These are phyloP conservation scores for Epistrophe grossulariae DNA, from an alignment of 2,888 invertebrate species.

Conservation along the genomic window DNA sequence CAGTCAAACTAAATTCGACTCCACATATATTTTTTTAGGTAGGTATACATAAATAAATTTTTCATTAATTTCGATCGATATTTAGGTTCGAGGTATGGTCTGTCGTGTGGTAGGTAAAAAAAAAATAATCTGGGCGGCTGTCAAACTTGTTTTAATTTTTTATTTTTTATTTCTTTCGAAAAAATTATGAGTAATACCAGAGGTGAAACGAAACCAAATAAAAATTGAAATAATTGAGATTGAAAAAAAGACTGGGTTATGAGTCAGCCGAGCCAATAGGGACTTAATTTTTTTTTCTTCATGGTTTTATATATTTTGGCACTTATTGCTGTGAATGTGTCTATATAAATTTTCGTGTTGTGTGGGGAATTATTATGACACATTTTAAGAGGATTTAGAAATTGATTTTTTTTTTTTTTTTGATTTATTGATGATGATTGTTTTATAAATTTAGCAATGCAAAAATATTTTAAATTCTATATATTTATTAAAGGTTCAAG, in stretches of 20 bases:
- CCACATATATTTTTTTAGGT: not conserved
- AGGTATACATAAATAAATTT: conserved; percentile 23
- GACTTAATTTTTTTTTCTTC: conserved; percentile 1
- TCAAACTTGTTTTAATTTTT: conserved; percentile 65
- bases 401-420: conserved; percentile 21
- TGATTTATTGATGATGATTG: conserved; percentile 25
- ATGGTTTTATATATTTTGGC: conserved; percentile 31
- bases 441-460: not conserved
- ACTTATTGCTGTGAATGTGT: conserved; percentile 19
- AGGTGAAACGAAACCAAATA: not conserved
- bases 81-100: conserved; percentile 23
- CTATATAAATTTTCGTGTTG: not conserved
- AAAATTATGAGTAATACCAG: conserved; percentile 61
- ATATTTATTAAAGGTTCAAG: too few relatives aligned
- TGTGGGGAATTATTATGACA: conserved; percentile 25
- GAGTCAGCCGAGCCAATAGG: conserved; percentile 51
- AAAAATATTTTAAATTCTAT: too few relatives aligned
- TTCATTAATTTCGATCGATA: conserved; percentile 67
- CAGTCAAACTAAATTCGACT: conserved; percentile 29
- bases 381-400: conserved; percentile 30
- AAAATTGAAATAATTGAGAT: conserved; percentile 48
- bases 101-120: not conserved
- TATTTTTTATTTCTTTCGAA: conserved; percentile 63
- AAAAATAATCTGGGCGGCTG: conserved; percentile 45
- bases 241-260: conserved; percentile 52